Conservation (phyloP, 2,888 invertebrate genomes). For the Ormia ochracea region DNA sequence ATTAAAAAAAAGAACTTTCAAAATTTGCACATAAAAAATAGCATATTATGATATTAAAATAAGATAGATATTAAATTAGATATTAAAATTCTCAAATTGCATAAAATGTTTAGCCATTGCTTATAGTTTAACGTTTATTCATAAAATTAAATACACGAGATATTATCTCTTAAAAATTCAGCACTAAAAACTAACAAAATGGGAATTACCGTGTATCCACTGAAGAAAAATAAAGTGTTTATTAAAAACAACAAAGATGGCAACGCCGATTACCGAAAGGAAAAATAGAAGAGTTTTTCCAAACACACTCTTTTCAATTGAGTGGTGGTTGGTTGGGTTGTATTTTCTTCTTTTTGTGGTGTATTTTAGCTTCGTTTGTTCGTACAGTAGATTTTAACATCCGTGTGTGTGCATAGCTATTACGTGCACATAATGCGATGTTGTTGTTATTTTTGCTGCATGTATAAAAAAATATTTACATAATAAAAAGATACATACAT, state of each 20-base stretch:
- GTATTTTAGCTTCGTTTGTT: slow-evolving; percentile 47
- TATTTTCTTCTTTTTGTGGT: slow-evolving; percentile 32
- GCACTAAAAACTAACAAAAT: no score
- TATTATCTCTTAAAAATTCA: no score
- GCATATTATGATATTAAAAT: no score
- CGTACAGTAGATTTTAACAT: slow-evolving; percentile 21
- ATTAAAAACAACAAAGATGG: not conserved
- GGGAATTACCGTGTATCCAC: not conserved
- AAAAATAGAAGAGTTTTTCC: slow-evolving; percentile 37
- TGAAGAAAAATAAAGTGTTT: not conserved
- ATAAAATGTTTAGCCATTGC: no score
- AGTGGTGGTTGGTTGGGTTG: slow-evolving; percentile 56
- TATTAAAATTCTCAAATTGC: no score
- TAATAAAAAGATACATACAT: no score
- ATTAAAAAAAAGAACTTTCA: no score
- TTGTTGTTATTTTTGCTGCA: slow-evolving; percentile 35
- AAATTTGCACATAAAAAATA: no score
- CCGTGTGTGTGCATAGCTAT: slow-evolving; percentile 40
- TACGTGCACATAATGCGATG: slow-evolving; percentile 38
- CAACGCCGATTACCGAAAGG: not conserved
- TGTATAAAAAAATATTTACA: no score
- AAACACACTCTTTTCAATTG: slow-evolving; percentile 56
- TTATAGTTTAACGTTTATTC: no score
- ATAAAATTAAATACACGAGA: no score
- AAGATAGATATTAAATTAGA: no score